Base-by-base conservation (phyloP, 2,888 invertebrate species). In the Serrognathus titanus region DNA sequence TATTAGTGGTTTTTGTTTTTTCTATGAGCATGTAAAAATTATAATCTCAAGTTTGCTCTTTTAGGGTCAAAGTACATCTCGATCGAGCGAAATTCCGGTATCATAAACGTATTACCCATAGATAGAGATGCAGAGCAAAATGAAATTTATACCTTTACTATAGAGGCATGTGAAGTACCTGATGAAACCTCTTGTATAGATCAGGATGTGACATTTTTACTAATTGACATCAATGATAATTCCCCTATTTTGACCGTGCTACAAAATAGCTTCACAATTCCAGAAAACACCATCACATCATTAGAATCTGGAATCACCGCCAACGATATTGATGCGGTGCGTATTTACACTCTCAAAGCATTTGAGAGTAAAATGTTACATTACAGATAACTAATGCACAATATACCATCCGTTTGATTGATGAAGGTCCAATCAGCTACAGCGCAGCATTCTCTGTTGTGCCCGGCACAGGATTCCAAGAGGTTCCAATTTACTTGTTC, bases 181-280 rank as follows among this genome's bases (percentile, higher is more conserved):
- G 66, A 74, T 43, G 45, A 56, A 1, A 58, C 51, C 2, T 68
- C 69, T 1, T 54, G 55, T 5, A 63, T 65, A 16, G 51, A 53
- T 11, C 57, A 66, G 40, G 63, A 58, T 7, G 67, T 79, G 12
- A 69, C 67, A 8, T 70, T 79, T 36, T 71, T 76, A 35, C 76
- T 85, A 11, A 69, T 74, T 20, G 85, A 85, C 66, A 77, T 86
- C 31, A 90, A 91, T 70, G 88, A 91, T 70, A 83, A 89, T 67
- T 68, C 66, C 10, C 90, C 90, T 0, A 66, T 69, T 63, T 82
- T 85, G 0, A 66, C 77, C 10, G 24, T 60, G 4, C 59, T 61
- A 48, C 4, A 38, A 13, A 78, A 79, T 57, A 55, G 48, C 5
- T 72, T 82, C 4, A 57, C 63, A 1, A 81, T 86, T 40, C 65